phyloP scores from a whole-genome alignment of 1,140 invertebrate species.

The Thaumatotibia leucotreta region DNA sequence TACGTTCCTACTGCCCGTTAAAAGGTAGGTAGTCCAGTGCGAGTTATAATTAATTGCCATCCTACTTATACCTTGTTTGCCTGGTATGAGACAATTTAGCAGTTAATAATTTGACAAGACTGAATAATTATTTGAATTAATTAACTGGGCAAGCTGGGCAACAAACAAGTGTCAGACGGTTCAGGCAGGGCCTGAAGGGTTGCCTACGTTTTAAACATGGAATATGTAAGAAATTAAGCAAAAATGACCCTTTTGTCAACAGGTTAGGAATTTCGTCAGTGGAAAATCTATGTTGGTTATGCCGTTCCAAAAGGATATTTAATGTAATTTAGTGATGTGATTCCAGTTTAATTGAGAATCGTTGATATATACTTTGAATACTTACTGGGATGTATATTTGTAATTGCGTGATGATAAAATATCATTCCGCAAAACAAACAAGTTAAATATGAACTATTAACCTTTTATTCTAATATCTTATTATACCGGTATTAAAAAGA shows the following conservation, averaged over 20 bases:
- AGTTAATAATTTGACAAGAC: conserved; percentile 40
- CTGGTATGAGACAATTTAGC: conserved; percentile 44
- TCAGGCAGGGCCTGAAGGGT: not conserved
- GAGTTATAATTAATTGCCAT: not conserved
- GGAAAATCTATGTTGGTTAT: not conserved
- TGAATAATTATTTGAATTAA: conserved; percentile 48
- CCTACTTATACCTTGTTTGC: conserved; percentile 35
- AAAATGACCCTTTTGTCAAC: not conserved
- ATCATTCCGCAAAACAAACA: no score
- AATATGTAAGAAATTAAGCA: not conserved
- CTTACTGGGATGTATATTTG: not conserved
- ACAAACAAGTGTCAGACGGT: conserved; percentile 4
- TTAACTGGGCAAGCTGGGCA: conserved; percentile 34
- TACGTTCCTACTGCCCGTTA: not conserved
- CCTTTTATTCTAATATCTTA: no score
- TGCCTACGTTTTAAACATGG: not conserved
- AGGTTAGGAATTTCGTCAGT: not conserved
- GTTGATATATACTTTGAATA: not conserved
- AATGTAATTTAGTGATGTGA: not conserved
- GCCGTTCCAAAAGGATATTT: not conserved
- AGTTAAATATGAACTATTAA: no score
- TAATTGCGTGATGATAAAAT: not conserved
- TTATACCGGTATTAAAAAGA: no score
- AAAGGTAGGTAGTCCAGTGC: not conserved
- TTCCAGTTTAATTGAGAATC: not conserved